phyloP scores from a whole-genome alignment of 2,797 vertebrate species.

The Telmatherina bonti region DNA sequence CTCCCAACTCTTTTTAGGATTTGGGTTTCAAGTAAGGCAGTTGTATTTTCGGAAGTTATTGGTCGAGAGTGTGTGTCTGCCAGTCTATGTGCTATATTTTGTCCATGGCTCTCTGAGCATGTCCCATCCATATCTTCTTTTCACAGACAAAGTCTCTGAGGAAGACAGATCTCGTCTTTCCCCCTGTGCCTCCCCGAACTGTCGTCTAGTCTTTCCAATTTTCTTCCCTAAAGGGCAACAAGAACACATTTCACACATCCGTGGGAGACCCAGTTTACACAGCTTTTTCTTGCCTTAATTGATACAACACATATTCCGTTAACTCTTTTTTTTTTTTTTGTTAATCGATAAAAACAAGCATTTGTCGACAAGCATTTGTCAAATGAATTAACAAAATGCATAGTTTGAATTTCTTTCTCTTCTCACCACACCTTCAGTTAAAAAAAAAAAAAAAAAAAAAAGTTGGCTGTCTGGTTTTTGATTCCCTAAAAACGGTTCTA shows the following conservation, averaged over 20 bases:
- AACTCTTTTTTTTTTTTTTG: no score
- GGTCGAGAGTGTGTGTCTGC: slow-evolving; percentile 17
- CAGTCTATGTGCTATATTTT: slow-evolving; percentile 34
- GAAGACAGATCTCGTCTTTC: slow-evolving; percentile 73
- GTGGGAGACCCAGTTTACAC: slow-evolving; percentile 42
- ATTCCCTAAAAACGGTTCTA: slow-evolving; percentile 48
- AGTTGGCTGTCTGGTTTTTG: slow-evolving; percentile 37
- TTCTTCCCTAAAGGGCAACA: slow-evolving; percentile 69
- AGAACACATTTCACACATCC: slow-evolving; percentile 73
- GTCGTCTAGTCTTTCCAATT: slow-evolving; percentile 71
- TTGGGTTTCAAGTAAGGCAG: slow-evolving; percentile 47
- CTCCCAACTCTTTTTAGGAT: slow-evolving; percentile 53
- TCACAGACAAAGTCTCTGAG: slow-evolving; percentile 80
- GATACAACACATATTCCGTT: slow-evolving; percentile 29
- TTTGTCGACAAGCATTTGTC: neutral
- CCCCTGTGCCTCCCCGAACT: slow-evolving; percentile 72
- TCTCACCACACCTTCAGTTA: slow-evolving; percentile 44
- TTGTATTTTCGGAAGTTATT: slow-evolving; percentile 63
- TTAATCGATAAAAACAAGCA: slow-evolving; percentile 31
- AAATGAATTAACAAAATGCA: slow-evolving; percentile 10
- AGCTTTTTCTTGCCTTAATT: slow-evolving; percentile 24
- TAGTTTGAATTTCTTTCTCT: slow-evolving; percentile 11
- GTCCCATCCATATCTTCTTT: slow-evolving; percentile 76
- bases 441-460: slow-evolving; percentile 38
- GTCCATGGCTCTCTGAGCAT: slow-evolving; percentile 72